Evolutionary conservation across 2,888 invertebrate species (phyloP).

Genomic region (Stramonita haemastoma): DNA sequence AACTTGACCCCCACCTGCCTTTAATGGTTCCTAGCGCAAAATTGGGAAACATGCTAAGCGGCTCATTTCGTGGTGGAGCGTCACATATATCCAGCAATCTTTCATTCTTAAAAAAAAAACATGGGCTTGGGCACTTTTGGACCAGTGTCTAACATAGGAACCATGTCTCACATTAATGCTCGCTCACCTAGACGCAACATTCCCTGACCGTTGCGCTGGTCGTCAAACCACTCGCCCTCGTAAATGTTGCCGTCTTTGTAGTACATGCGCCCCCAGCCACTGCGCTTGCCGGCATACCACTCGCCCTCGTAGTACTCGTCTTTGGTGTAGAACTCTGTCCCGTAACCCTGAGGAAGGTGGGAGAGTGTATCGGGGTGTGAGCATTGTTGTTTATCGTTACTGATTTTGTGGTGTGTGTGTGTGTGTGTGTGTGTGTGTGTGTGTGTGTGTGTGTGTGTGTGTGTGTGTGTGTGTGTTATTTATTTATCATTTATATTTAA

Average conservation of each 20-base stretch:
- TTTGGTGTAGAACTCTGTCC: constrained; percentile 76
- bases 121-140: no score
- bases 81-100: no score
- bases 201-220: constrained; percentile 76
- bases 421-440: no score
- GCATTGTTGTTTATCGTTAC: background rate
- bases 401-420: constrained; percentile 5
- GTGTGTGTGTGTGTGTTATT: background rate
- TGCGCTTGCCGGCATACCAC: constrained; percentile 77
- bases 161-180: no score
- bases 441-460: background rate
- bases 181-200: constrained; percentile 76
- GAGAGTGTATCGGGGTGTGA: background rate
- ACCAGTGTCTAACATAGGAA: no score
- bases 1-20: no score
- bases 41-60: no score
- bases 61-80: no score
- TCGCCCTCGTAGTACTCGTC: constrained; percentile 78
- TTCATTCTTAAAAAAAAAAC: no score
- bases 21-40: no score
- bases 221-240: constrained; percentile 78
- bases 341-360: constrained; percentile 74
- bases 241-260: constrained; percentile 76
- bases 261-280: constrained; percentile 79
- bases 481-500: no score